These are phyloP conservation scores for Parus major DNA, from an alignment of 2,113 vertebrate species.

Conservation along the genomic window DNA sequence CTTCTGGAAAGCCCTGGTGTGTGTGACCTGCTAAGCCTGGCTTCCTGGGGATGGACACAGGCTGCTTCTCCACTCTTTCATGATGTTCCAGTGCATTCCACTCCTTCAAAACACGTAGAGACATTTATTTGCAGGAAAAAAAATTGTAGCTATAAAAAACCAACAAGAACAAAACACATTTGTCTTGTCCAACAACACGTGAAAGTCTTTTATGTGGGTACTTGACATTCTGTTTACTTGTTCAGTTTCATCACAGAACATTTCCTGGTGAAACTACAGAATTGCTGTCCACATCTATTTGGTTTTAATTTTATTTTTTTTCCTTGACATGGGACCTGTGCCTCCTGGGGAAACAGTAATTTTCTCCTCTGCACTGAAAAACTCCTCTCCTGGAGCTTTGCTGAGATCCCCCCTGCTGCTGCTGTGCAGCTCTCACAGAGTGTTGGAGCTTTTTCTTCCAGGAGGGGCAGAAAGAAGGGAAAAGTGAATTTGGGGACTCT, in stretches of 20 bases:
- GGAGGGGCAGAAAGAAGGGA: neutral
- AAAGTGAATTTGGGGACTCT: neutral
- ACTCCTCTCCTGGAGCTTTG: neutral
- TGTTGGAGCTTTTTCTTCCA: neutral
- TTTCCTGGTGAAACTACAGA: neutral
- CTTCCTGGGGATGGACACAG: neutral
- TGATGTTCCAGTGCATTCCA: neutral
- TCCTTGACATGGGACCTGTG: neutral
- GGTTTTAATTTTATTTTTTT: neutral
- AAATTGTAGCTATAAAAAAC: neutral
- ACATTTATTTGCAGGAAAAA: neutral
- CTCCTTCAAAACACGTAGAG: neutral
- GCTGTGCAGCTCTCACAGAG: neutral
- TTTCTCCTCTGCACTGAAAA: neutral
- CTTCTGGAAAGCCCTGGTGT: neutral
- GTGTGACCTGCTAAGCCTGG: neutral
- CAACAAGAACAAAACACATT: neutral
- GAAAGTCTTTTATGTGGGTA: neutral
- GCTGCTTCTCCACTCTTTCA: neutral
- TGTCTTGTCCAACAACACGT: neutral
- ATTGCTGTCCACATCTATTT: neutral
- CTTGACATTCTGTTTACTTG: neutral
- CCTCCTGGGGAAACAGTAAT: neutral
- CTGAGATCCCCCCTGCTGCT: neutral
- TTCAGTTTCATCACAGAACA: neutral